phyloP scores from a whole-genome alignment of 2,888 invertebrate species.

The Spodoptera picta region DNA sequence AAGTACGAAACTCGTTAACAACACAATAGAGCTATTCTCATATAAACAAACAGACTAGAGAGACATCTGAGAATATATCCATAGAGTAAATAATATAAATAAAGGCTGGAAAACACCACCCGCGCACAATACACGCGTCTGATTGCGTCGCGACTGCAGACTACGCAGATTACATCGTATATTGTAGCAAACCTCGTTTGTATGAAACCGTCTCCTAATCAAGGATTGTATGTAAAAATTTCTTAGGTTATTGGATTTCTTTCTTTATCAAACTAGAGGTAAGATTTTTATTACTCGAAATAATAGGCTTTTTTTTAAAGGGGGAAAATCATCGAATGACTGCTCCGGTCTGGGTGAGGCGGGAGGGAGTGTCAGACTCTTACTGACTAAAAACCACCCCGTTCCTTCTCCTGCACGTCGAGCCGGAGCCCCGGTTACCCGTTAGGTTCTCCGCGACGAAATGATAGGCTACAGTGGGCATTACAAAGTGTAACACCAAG shows the following conservation, averaged over 20 bases:
- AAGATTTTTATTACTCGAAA: no score
- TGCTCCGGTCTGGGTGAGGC: no score
- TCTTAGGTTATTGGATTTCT: neutral
- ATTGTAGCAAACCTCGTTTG: conserved; percentile 73
- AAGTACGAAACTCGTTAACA: neutral
- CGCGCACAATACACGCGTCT: conserved; percentile 71
- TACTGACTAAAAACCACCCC: no score
- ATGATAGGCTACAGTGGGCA: no score
- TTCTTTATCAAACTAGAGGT: no score
- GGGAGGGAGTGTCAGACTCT: no score
- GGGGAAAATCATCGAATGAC: no score
- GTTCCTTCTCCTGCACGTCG: no score
- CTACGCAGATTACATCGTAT: conserved; percentile 73
- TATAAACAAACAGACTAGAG: conserved; percentile 7
- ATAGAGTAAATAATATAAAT: conserved; percentile 26
- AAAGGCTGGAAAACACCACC: conserved; percentile 37
- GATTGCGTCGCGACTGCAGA: conserved; percentile 81
- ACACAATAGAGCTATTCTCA: neutral
- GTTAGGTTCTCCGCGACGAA: no score
- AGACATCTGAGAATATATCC: conserved; percentile 1
- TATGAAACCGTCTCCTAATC: conserved; percentile 70
- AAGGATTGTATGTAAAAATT: conserved; percentile 45
- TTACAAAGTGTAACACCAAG: no score
- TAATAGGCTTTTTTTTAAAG: no score
- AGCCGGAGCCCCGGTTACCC: no score